These are phyloP conservation scores for Maccullochella peelii DNA, from an alignment of 2,113 vertebrate species.

Conservation along the genomic window DNA sequence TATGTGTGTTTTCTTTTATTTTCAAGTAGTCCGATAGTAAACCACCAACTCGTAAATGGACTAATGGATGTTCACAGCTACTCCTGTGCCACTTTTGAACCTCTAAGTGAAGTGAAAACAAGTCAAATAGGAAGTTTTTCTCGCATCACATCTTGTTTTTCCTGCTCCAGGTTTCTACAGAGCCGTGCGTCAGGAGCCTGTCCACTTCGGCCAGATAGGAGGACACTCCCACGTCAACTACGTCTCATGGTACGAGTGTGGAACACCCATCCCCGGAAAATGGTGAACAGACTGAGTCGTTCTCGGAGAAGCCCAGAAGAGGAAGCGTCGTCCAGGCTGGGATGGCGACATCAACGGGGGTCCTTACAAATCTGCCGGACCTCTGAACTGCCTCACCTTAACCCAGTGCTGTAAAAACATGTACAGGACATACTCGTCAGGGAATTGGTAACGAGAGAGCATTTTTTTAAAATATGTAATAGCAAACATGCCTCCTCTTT, in stretches of 20 bases:
- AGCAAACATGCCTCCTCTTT: conserved; percentile 83
- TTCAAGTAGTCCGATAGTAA: too few relatives aligned
- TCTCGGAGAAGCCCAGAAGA: conserved; percentile 29
- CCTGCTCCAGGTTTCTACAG: conserved; percentile 89
- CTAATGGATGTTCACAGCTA: too few relatives aligned
- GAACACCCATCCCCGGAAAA: conserved; percentile 94
- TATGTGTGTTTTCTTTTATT: too few relatives aligned
- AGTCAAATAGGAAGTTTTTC: neutral
- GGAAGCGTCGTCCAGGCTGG: conserved; percentile 42
- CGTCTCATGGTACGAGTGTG: conserved; percentile 97
- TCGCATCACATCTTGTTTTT: neutral
- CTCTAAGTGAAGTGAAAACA: neutral
- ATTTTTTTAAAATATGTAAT: conserved; percentile 80
- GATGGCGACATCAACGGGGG: conserved; percentile 40
- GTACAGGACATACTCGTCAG: conserved; percentile 80
- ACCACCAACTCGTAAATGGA: too few relatives aligned
- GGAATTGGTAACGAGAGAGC: conserved; percentile 80
- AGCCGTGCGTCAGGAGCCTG: conserved; percentile 94
- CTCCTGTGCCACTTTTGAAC: neutral
- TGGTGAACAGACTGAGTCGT: conserved; percentile 84
- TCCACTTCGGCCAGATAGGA: conserved; percentile 93
- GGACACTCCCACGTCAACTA: conserved; percentile 92
- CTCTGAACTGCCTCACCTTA: conserved; percentile 33
- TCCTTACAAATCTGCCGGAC: neutral
- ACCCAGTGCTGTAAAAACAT: conserved; percentile 79